Conservation (phyloP, 2,888 invertebrate species). For the Pammene fasciana region DNA sequence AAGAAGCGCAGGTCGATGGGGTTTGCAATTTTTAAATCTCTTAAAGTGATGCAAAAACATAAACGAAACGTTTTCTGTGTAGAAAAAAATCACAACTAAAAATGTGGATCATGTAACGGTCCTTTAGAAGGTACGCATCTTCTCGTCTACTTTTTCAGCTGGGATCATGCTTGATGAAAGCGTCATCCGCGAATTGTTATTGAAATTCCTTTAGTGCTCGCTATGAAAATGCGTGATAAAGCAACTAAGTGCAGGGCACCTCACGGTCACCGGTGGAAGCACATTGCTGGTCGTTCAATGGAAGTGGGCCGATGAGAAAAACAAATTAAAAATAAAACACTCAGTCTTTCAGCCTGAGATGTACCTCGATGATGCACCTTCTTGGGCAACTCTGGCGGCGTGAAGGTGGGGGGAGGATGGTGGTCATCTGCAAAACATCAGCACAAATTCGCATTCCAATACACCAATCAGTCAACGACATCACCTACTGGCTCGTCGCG, state of each 20-base stretch:
- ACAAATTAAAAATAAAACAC: slow-evolving; percentile 69
- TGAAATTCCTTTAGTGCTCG: slow-evolving; percentile 64
- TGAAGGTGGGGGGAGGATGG: slow-evolving; percentile 98
- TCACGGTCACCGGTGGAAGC: slow-evolving; percentile 71
- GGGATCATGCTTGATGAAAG: slow-evolving; percentile 75
- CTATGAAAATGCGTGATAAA: slow-evolving; percentile 81
- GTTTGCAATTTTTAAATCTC: slow-evolving; percentile 52
- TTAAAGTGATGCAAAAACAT: slow-evolving; percentile 68
- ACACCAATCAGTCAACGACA: slow-evolving; percentile 76
- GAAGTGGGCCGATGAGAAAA: slow-evolving; percentile 75
- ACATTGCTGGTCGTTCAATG: slow-evolving; percentile 72
- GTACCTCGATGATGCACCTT: slow-evolving; percentile 98
- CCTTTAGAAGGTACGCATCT: slow-evolving; percentile 41
- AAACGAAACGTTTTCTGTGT: slow-evolving; percentile 36
- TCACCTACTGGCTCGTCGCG: slow-evolving; percentile 71
- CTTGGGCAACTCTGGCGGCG: slow-evolving; percentile 99
- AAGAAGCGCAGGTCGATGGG: slow-evolving; percentile 79
- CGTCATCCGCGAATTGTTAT: slow-evolving; percentile 46
- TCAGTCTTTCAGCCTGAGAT: slow-evolving; percentile 78
- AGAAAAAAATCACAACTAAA: slow-evolving; percentile 37
- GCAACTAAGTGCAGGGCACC: slow-evolving; percentile 79
- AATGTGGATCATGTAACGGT: slow-evolving; percentile 30
- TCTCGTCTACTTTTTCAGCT: slow-evolving; percentile 62
- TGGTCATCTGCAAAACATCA: slow-evolving; percentile 97
- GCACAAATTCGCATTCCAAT: slow-evolving; percentile 85